Percentiles rank a stretch among this genome's conserved stretches.
Conservation (phyloP, 2,888 invertebrate species). For the Heterodera filipjevi region DNA sequence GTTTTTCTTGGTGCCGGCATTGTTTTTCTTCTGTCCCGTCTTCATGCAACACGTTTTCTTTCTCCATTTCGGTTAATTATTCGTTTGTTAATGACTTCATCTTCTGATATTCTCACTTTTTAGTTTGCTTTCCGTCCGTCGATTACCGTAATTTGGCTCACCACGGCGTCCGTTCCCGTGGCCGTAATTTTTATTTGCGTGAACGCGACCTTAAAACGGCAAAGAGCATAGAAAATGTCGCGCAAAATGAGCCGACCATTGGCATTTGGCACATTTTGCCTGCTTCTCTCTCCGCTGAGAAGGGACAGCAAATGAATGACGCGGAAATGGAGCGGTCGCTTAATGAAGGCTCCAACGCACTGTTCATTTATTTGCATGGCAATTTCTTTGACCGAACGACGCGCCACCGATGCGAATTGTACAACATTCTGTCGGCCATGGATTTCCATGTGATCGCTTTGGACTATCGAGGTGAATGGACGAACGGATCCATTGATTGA, state of each 20-base stretch:
- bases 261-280: slow-evolving; percentile 59
- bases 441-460: slow-evolving; percentile 80
- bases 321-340: slow-evolving; percentile 52
- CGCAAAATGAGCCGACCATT: slow-evolving; percentile 31
- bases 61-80: slow-evolving; percentile 53
- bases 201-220: slow-evolving; percentile 35
- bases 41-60: slow-evolving; percentile 59
- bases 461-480: slow-evolving; percentile 76
- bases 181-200: slow-evolving; percentile 55
- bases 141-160: slow-evolving; percentile 57
- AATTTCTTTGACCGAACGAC: slow-evolving; percentile 72
- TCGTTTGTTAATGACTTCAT: neutral
- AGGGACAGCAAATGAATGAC: slow-evolving; percentile 39
- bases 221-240: slow-evolving; percentile 16
- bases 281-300: slow-evolving; percentile 41
- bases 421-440: slow-evolving; percentile 73
- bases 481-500: neutral
- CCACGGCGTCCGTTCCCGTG: slow-evolving; percentile 54
- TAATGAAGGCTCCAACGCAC: slow-evolving; percentile 32
- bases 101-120: slow-evolving; percentile 28
- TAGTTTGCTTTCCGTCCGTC: slow-evolving; percentile 56
- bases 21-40: slow-evolving; percentile 54
- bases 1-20: slow-evolving; percentile 47
- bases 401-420: slow-evolving; percentile 77
- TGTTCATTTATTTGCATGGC: slow-evolving; percentile 76